Percentiles rank a stretch among this genome's conserved stretches.
Conservation (phyloP, 2,888 invertebrate genomes). For the Entomobrya multifasciata region DNA sequence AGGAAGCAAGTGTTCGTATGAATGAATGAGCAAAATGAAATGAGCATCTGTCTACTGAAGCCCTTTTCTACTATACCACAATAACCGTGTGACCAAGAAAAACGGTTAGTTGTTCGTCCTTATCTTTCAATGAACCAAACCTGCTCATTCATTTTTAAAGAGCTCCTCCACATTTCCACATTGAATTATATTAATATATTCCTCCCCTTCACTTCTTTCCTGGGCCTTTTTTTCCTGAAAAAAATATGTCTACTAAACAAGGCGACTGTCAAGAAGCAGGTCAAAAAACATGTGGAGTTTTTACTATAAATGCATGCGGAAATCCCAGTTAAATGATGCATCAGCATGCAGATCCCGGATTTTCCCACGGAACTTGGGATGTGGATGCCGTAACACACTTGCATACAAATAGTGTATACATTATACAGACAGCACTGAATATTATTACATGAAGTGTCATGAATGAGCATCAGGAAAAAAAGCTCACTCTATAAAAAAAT, state of each 20-base stretch:
- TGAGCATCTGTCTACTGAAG: neutral
- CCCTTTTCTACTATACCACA: neutral
- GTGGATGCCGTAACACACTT: neutral
- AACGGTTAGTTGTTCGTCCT: neutral
- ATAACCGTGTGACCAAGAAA: constrained; percentile 60
- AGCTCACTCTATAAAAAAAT: too few relatives aligned
- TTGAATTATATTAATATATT: constrained; percentile 53
- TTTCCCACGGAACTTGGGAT: constrained; percentile 66
- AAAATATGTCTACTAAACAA: constrained; percentile 20
- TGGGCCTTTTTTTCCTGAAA: constrained; percentile 43
- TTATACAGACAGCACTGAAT: too few relatives aligned
- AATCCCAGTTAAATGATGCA: constrained; percentile 29
- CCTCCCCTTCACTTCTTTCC: constrained; percentile 41
- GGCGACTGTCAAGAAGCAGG: constrained; percentile 49
- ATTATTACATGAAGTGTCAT: neutral
- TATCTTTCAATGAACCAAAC: constrained; percentile 46
- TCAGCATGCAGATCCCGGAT: constrained; percentile 44
- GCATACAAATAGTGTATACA: constrained; percentile 1
- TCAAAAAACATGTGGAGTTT: constrained; percentile 56
- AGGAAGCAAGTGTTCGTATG: constrained; percentile 66
- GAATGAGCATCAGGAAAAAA: too few relatives aligned
- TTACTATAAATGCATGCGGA: constrained; percentile 46
- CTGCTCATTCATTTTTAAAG: constrained; percentile 47
- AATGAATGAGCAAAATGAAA: neutral
- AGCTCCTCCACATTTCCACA: neutral